These are phyloP conservation scores for Pterobdella sp. DNA, from an alignment of 2,888 invertebrate species.

Conservation along the genomic window DNA sequence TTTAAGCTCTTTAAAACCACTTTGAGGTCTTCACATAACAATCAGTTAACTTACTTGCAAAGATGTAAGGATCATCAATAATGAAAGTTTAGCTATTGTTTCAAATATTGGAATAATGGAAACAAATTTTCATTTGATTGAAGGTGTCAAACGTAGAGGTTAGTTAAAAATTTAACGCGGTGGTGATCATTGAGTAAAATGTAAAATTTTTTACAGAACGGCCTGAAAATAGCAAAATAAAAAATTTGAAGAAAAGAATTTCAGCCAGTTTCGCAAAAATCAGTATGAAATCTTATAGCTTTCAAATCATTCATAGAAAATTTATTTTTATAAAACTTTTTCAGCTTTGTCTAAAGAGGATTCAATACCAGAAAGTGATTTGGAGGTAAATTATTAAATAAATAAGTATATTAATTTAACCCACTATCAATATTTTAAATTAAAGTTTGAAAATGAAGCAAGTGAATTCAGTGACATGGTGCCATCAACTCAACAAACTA, in stretches of 20 bases:
- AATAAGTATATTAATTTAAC: not conserved
- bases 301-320: not conserved
- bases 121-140: too few relatives aligned
- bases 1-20: too few relatives aligned
- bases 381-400: constrained; percentile 17
- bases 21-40: too few relatives aligned
- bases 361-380: constrained; percentile 26
- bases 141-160: too few relatives aligned
- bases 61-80: too few relatives aligned
- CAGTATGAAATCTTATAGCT: constrained; percentile 28
- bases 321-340: not conserved
- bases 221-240: constrained; percentile 23
- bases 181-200: too few relatives aligned
- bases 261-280: constrained; percentile 36
- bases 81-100: too few relatives aligned
- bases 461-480: too few relatives aligned
- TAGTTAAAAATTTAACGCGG: too few relatives aligned
- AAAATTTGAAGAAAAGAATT: constrained; percentile 34
- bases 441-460: not conserved
- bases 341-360: constrained; percentile 24
- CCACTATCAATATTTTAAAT: not conserved
- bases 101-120: too few relatives aligned
- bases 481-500: constrained; percentile 23
- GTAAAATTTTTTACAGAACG: too few relatives aligned
- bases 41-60: too few relatives aligned